phyloP scores from a whole-genome alignment of 2,888 invertebrate genomes.

The Lamellibrachia columna region DNA sequence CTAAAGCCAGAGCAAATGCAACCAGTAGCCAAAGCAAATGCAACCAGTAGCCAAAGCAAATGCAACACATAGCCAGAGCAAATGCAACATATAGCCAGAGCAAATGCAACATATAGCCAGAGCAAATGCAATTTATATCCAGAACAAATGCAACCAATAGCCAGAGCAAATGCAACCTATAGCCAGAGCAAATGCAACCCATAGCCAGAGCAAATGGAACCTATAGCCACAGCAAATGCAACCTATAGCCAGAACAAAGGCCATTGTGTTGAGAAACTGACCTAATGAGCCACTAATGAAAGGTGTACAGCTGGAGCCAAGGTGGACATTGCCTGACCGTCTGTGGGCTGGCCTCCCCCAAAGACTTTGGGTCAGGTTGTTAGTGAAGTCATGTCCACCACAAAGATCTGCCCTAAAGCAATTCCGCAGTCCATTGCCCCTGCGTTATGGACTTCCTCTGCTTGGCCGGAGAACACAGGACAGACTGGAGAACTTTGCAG shows the following conservation, averaged over 20 bases:
- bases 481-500: neutral
- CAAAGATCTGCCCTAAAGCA: neutral
- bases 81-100: too few relatives aligned
- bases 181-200: too few relatives aligned
- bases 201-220: too few relatives aligned
- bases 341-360: neutral
- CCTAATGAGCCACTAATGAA: constrained; percentile 3
- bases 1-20: too few relatives aligned
- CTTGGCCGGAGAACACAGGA: neutral
- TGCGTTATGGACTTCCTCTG: neutral
- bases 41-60: too few relatives aligned
- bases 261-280: neutral
- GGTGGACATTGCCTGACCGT: neutral
- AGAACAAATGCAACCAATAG: too few relatives aligned
- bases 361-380: neutral
- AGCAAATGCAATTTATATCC: too few relatives aligned
- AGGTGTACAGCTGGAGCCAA: neutral
- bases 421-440: neutral
- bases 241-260: neutral
- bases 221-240: too few relatives aligned
- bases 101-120: too few relatives aligned
- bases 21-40: too few relatives aligned
- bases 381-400: neutral
- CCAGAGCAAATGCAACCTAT: too few relatives aligned
- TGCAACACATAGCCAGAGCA: too few relatives aligned